Evolutionary conservation across 2,113 vertebrate genomes (phyloP).

Genomic region (Elephantulus edwardii): DNA sequence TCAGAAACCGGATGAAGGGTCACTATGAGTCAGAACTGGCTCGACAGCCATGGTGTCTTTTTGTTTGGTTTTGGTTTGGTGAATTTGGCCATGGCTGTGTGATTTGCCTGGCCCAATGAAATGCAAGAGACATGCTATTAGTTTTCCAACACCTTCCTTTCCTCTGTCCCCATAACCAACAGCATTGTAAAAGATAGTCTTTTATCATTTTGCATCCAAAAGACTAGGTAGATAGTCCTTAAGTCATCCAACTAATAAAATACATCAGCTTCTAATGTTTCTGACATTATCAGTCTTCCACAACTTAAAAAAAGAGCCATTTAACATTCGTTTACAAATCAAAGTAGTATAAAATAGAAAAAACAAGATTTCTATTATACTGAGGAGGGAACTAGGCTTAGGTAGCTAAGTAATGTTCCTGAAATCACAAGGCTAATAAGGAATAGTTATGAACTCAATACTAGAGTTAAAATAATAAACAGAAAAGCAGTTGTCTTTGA

Average conservation of each 20-base stretch:
- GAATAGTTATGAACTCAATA: not conserved
- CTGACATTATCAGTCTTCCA: not conserved
- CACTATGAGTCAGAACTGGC: no score
- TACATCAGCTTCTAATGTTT: not conserved
- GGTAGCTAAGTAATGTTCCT: not conserved
- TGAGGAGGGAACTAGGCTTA: not conserved
- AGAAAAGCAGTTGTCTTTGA: not conserved
- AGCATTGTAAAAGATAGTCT: not conserved
- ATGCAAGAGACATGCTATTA: not conserved
- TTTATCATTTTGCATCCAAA: not conserved
- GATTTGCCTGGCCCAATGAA: not conserved
- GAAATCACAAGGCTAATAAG: not conserved
- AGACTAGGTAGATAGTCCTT: not conserved
- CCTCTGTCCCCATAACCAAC: not conserved
- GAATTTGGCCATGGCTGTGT: not conserved
- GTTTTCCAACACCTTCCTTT: not conserved
- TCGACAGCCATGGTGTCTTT: no score
- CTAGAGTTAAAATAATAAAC: not conserved
- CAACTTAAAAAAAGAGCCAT: not conserved
- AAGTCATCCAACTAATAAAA: constrained; percentile 14
- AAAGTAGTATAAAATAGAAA: not conserved
- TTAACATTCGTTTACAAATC: not conserved
- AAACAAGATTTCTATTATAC: not conserved
- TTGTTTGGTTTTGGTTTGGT: no score
- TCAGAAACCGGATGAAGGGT: no score